Base-by-base conservation (phyloP, 2,888 invertebrate genomes). In the Pseudolycoriella hygida region DNA sequence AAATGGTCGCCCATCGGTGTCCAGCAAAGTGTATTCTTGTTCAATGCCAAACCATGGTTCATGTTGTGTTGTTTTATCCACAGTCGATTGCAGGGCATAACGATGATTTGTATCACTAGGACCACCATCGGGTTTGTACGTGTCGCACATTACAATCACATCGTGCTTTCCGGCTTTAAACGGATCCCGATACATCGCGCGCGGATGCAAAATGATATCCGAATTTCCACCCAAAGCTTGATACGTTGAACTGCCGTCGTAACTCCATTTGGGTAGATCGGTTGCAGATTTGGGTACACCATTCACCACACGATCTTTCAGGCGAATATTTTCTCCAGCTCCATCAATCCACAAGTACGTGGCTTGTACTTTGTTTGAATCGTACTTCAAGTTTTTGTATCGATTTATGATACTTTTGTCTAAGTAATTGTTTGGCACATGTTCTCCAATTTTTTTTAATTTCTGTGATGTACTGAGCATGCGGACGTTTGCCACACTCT, bases 301-400 rank as follows among this genome's bases (percentile, higher is more conserved):
- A 56, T 78, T 72, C 20, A 83, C 64, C 0, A 82, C 79, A 49
- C 77, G 70, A 43, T 80, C 77, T 58, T 84, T 84, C 34, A 74
- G 69, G 17, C 85, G 69, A 11, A 83, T 52, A 53, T 76, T 67
- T 55, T 80, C 77, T 1, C 80, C 80, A 1, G 73, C 72, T 3
- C 83, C 83, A 54, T 85, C 85, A 47, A 86, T 73, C 84, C 84
- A 85, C 1, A 83, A 67, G 57, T 84, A 85, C 43, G 72, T 73
- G 14, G 73, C 76, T 47, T 78, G 71, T 8, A 75, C 61, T 8
- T 69, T 62, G 42, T 59, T 57, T 4, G 82, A 80, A 44, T 61
- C 57, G n/a, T 57, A 53, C 30, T 58, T 52, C n/a, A 92, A 69
- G 52, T 76, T 74, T 59, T 81, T 69, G 63, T 84, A 92, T 41